Evolutionary conservation across 2,888 invertebrate genomes (phyloP), one percentile per base, ranked within the genome.

Genomic region (Ceraclea dissimilis): DNA sequence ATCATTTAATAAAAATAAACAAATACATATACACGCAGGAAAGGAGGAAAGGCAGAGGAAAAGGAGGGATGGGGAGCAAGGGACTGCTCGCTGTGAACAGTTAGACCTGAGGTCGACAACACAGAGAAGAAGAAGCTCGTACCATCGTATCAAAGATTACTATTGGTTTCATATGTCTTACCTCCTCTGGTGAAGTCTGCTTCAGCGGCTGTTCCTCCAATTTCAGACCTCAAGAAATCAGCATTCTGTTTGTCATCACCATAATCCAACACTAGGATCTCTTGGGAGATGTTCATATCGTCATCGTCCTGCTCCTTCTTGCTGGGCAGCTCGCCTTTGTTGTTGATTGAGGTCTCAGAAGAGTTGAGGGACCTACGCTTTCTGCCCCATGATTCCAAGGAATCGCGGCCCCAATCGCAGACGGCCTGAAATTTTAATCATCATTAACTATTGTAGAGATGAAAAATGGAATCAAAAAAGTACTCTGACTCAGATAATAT

Each of bases 241-340:
- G 81, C 80, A 51, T 84, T 85, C 71, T 90, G 90, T 65, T 86
- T 82, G 62, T 93, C 93, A 74, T 94, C 93, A 51, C 93, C 93
- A 66, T 93, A 91, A 78, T 95, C 94, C 63, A 94, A 76, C 2
- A 94, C 94, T 19, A 94, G 78, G 67, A 95, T 94, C 74, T 95
- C 94, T 72, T 93, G 93, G 46, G 93, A 93, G 60, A 95, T 82
- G 63, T 93, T 94, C 92, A 94, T 93, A 67, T 90, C 90, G 64
- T 89, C 89, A 56, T 85, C 84, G 61, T 83, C 82, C 63, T 84
- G 83, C 60, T 84, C 80, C 66, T 85, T 86, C 66, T 76, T 73
- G 5, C 72, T 68, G 6, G 49, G 52, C 19, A 53, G 56, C 31
- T 56, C 53, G 18, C 53, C 63, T 5, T 49, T 48, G 13, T 49